Evolutionary conservation across 2,113 vertebrate genomes (phyloP), one percentile per base, ranked within the genome.

Genomic region (Cyprinus carpio): DNA sequence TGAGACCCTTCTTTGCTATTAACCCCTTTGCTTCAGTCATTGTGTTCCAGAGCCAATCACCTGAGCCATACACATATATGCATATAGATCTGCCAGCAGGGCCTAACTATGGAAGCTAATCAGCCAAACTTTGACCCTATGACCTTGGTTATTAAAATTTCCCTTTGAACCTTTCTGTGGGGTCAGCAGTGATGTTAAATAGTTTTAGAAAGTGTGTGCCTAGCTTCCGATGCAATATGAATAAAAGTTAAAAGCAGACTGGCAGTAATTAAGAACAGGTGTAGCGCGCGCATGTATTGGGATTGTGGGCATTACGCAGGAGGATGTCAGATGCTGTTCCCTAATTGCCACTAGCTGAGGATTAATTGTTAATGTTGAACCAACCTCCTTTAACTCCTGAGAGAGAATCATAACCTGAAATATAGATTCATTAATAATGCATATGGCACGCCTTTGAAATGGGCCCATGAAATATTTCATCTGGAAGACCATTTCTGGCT

Each of bases 361-460:
- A 90, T 89, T 87, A 88, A 89, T 87, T 86, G 83, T 86, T 74
- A 84, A 84, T 79, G 86, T 89, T 87, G 84, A 81, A 84, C 49
- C 58, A 85, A 67, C 65, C 84, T 62, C 51, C 65, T 82, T 82
- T 74, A 82, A 87, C 20, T 86, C 86, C 79, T 86, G 67, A 87
- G 86, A 74, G 86, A 83, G 78, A 89, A 89, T 82, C 65, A 85
- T 87, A 84, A 86, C 72, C 82, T 90, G 84, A 90, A 88, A 89
- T 89, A 88, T 86, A 87, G 89, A 89, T 85, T 87, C 76, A 88
- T 91, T 89, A 88, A 88, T 87, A 87, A 91, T 88, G 89, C 88
- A 87, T 91, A 88, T 88, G 88, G 88, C 49, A 85, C 56, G 78
- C 65, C 65, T 74, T 89, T 91, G 82, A 86, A 88, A 90, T 84